Percentiles rank a stretch among this genome's conserved stretches.
These are phyloP conservation scores for Caenorhabditis sp. DNA, from an alignment of 2,888 invertebrate genomes.

Conservation along the genomic window DNA sequence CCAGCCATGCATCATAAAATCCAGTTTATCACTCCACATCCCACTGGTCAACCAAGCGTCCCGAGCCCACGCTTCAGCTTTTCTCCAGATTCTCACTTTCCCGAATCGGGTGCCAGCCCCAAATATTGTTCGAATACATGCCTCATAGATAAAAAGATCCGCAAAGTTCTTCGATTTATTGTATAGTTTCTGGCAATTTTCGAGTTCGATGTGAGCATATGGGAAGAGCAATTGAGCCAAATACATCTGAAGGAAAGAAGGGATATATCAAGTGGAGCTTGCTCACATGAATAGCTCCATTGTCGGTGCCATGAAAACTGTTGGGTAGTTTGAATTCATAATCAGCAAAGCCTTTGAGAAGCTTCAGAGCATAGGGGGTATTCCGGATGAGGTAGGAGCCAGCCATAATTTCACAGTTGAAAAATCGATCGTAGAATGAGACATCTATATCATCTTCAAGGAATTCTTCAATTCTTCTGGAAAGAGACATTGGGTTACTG, in stretches of 20 bases:
- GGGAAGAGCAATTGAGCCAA: constrained; percentile 27
- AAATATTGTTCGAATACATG: constrained; percentile 50
- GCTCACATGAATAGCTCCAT: constrained; percentile 48
- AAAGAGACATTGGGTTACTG: no score
- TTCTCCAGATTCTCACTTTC: constrained; percentile 16
- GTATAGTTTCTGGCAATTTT: constrained; percentile 33
- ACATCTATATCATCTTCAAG: constrained; percentile 24
- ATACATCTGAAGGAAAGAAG: constrained; percentile 10
- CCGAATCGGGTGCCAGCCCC: constrained; percentile 33
- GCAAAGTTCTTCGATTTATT: constrained; percentile 23
- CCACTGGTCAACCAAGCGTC: constrained; percentile 42
- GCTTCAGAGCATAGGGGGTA: constrained; percentile 15
- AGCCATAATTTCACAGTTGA: constrained; percentile 35
- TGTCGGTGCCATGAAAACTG: constrained; percentile 49
- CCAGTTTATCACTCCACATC: constrained; percentile 26
- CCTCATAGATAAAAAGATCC: constrained; percentile 51
- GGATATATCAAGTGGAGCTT: background rate
- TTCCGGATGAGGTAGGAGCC: constrained; percentile 37
- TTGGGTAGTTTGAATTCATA: constrained; percentile 43
- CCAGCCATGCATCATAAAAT: constrained; percentile 47
- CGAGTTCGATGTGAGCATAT: background rate
- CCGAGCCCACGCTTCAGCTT: constrained; percentile 39
- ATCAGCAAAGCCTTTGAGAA: constrained; percentile 40
- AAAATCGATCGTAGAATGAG: constrained; percentile 37
- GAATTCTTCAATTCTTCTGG: constrained; percentile 38